Conservation (phyloP, 2,888 invertebrate genomes). For the Synanthedon andrenaeformis region DNA sequence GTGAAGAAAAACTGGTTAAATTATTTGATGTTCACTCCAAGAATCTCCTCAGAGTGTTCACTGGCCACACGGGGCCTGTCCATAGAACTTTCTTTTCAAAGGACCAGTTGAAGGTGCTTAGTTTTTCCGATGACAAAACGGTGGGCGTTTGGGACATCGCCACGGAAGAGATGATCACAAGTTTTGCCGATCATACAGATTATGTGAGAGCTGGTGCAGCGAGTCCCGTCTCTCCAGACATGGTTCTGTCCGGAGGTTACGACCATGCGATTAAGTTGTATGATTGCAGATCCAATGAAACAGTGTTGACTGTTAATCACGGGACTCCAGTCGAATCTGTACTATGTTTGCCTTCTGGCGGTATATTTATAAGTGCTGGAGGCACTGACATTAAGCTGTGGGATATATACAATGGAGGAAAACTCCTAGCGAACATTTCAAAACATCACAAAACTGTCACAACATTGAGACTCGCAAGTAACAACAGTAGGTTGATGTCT, state of each 20-base stretch:
- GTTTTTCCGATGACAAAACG: slow-evolving; percentile 92
- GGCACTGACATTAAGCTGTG: slow-evolving; percentile 92
- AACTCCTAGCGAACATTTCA: slow-evolving; percentile 83
- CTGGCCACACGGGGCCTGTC: slow-evolving; percentile 83
- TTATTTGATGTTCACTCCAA: slow-evolving; percentile 90
- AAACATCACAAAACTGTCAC: slow-evolving; percentile 98
- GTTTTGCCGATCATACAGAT: slow-evolving; percentile 78
- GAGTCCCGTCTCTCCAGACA: slow-evolving; percentile 80
- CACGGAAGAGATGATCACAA: slow-evolving; percentile 78
- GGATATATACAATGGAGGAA: slow-evolving; percentile 92
- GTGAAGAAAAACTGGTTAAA: slow-evolving; percentile 88
- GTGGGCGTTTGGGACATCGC: slow-evolving; percentile 93
- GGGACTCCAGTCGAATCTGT: slow-evolving; percentile 91
- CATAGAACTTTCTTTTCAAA: slow-evolving; percentile 86
- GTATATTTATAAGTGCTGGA: slow-evolving; percentile 91
- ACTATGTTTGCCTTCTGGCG: slow-evolving; percentile 88
- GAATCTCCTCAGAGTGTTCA: slow-evolving; percentile 85
- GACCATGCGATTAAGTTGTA: slow-evolving; percentile 90
- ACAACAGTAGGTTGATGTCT: slow-evolving; percentile 86
- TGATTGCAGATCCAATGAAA: slow-evolving; percentile 81
- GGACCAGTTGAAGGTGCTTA: slow-evolving; percentile 82
- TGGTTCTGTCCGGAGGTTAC: slow-evolving; percentile 88
- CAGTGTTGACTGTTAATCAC: slow-evolving; percentile 83
- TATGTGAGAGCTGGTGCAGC: slow-evolving; percentile 88
- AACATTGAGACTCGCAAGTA: slow-evolving; percentile 82